phyloP scores from a whole-genome alignment of 2,113 vertebrate species.

The Solenodon paradoxus region DNA sequence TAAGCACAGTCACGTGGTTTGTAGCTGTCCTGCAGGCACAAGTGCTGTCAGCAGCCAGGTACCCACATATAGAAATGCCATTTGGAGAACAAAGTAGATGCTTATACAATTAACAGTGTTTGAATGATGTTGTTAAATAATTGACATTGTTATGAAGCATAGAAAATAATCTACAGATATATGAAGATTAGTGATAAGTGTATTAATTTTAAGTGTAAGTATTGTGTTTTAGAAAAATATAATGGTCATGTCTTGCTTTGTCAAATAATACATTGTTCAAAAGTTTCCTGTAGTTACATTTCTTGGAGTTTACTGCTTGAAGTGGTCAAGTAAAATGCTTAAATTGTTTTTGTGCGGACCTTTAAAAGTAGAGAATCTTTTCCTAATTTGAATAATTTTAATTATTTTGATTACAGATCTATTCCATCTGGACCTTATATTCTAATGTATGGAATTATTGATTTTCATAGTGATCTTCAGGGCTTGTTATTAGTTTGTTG shows the following conservation, averaged over 20 bases:
- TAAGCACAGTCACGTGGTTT: slow-evolving; percentile 51
- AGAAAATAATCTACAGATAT: neutral
- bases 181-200: neutral
- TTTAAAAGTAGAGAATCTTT: slow-evolving; percentile 1
- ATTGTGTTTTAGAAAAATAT: neutral
- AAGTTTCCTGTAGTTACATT: slow-evolving; percentile 1
- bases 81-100: neutral
- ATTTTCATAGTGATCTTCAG: neutral
- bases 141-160: neutral
- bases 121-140: neutral
- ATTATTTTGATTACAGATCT: neutral
- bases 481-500: neutral
- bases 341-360: neutral
- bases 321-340: neutral
- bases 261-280: neutral
- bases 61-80: neutral
- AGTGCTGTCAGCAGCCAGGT: neutral
- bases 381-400: neutral
- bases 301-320: neutral
- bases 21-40: neutral
- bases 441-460: neutral
- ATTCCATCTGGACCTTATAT: neutral
- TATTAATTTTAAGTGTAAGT: neutral
- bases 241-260: neutral
- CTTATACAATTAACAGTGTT: neutral